Conservation (phyloP, 2,888 invertebrate species). For the Eupithecia tripunctaria region DNA sequence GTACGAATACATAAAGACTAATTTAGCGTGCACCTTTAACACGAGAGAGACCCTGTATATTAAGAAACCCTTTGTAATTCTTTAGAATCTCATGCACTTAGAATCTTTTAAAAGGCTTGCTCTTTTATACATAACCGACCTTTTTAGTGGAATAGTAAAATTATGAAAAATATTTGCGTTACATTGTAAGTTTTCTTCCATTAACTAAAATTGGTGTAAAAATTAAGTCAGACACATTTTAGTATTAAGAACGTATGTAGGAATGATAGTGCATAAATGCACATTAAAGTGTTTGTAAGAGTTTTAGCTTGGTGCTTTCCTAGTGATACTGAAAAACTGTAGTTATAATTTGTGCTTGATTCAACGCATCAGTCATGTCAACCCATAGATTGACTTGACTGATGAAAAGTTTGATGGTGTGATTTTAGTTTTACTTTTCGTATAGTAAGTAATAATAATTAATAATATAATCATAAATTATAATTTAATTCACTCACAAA, state of each 20-base stretch:
- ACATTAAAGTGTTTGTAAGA: conserved; percentile 37
- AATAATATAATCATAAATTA: neutral
- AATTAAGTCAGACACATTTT: conserved; percentile 7
- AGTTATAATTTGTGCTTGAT: conserved; percentile 23
- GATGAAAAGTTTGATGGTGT: conserved; percentile 25
- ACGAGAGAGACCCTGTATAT: conserved; percentile 37
- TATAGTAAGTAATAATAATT: neutral
- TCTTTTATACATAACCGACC: conserved; percentile 10
- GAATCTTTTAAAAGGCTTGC: conserved; percentile 23
- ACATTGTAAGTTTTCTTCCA: conserved; percentile 1
- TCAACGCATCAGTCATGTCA: conserved; percentile 22
- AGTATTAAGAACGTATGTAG: conserved; percentile 15
- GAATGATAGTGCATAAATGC: conserved; percentile 29
- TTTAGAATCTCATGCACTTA: conserved; percentile 37
- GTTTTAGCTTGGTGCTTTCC: conserved; percentile 64
- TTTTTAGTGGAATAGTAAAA: conserved; percentile 1
- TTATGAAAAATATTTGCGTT: neutral
- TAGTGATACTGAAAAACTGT: conserved; percentile 24
- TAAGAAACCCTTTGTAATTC: conserved; percentile 33
- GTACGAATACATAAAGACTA: conserved; percentile 42
- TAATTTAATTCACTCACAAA: neutral
- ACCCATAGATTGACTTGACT: neutral
- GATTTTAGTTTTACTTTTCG: conserved; percentile 11
- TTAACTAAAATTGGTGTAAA: conserved; percentile 11
- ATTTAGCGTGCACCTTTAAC: conserved; percentile 45